A percentile compares a stretch with the other conserved stretches of the same genome.
phyloP scores from a whole-genome alignment of 2,888 invertebrate species.

The Papilio elwesi region DNA sequence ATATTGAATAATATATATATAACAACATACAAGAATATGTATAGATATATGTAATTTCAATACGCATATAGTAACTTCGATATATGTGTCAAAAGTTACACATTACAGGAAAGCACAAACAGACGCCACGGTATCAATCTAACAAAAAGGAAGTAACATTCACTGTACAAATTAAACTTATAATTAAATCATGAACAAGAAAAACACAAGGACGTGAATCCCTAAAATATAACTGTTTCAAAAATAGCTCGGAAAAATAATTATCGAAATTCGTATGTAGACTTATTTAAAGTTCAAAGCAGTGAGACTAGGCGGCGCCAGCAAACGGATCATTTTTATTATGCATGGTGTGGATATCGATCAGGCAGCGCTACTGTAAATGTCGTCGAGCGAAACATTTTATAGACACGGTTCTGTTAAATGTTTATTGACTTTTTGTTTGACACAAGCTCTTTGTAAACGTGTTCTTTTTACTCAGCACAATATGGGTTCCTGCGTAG shows the following conservation, averaged over 20 bases:
- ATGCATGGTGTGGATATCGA: slow-evolving; percentile 22
- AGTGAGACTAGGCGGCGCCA: slow-evolving; percentile 17
- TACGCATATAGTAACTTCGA: no score
- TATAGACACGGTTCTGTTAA: neutral
- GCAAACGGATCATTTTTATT: slow-evolving; percentile 19
- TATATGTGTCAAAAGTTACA: no score
- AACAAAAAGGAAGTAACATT: no score
- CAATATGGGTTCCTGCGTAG: neutral
- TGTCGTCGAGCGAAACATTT: slow-evolving; percentile 11
- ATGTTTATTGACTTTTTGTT: neutral
- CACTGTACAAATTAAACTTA: neutral
- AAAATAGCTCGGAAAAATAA: neutral
- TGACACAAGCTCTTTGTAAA: neutral
- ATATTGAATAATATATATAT: no score
- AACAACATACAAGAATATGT: no score
- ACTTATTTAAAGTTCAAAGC: slow-evolving; percentile 11
- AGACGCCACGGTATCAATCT: no score
- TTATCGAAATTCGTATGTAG: slow-evolving; percentile 7
- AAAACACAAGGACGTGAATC: neutral
- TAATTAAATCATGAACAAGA: neutral
- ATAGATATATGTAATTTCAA: no score
- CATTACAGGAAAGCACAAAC: no score
- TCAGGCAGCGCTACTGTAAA: slow-evolving; percentile 16
- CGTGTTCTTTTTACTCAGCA: neutral
- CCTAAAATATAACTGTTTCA: neutral